These are phyloP conservation scores for Chymomyza fuscimana DNA, from an alignment of 2,888 invertebrate genomes.

Conservation along the genomic window DNA sequence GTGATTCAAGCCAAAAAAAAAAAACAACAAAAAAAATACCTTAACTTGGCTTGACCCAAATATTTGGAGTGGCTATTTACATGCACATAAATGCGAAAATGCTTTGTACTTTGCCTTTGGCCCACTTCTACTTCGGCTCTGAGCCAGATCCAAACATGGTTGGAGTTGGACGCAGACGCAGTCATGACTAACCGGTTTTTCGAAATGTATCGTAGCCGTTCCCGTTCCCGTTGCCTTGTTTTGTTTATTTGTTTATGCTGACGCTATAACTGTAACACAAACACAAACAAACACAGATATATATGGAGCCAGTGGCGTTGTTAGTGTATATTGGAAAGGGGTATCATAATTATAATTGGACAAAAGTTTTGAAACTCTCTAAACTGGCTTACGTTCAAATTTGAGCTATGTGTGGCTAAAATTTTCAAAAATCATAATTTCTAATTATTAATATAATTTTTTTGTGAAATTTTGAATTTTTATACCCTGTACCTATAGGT, in stretches of 20 bases:
- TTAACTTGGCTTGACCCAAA: slow-evolving; percentile 23
- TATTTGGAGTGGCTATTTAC: slow-evolving; percentile 2
- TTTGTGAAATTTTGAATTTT: too few relatives aligned
- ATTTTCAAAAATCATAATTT: too few relatives aligned
- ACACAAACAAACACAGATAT: too few relatives aligned
- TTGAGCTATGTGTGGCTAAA: too few relatives aligned
- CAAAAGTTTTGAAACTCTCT: too few relatives aligned
- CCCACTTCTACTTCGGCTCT: slow-evolving; percentile 44
- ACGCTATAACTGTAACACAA: slow-evolving; percentile 61
- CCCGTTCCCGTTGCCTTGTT: slow-evolving; percentile 21
- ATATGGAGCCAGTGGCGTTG: not conserved
- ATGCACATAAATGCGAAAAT: slow-evolving; percentile 29
- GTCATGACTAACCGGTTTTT: slow-evolving; percentile 49
- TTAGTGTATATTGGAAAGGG: not conserved
- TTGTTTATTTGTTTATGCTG: slow-evolving; percentile 16
- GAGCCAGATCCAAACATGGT: not conserved
- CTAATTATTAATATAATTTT: too few relatives aligned
- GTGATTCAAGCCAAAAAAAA: not conserved
- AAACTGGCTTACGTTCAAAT: too few relatives aligned
- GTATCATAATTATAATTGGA: too few relatives aligned
- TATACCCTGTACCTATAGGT: too few relatives aligned
- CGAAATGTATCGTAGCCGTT: slow-evolving; percentile 31
- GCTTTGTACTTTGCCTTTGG: slow-evolving; percentile 50
- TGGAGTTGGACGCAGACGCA: not conserved
- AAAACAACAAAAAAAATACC: not conserved